Evolutionary conservation across 2,797 vertebrate genomes (phyloP).

Genomic region (Trematomus bernacchii): DNA sequence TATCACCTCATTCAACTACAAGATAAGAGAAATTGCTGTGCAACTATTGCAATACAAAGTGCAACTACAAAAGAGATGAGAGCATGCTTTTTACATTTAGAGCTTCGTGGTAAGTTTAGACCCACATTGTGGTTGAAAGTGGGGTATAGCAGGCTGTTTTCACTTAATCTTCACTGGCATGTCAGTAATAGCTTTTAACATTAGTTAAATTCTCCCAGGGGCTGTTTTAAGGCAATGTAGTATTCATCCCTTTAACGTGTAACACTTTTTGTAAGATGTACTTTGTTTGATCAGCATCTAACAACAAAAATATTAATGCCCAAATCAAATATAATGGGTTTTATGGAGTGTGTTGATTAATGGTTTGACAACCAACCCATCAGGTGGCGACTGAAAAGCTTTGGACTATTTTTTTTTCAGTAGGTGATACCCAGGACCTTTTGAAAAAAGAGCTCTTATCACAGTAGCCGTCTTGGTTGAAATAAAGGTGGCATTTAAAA

Average conservation of each 20-base stretch:
- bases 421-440: background rate
- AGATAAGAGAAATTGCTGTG: background rate
- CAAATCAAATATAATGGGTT: background rate
- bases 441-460: slow-evolving; percentile 9
- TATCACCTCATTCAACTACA: background rate
- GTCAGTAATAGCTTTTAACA: background rate
- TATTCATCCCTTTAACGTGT: background rate
- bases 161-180: background rate
- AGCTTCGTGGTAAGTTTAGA: background rate
- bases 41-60: background rate
- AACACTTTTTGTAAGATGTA: background rate
- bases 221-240: background rate
- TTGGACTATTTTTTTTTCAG: background rate
- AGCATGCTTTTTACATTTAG: background rate
- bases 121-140: background rate
- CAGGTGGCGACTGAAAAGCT: slow-evolving; percentile 5
- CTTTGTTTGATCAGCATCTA: too few relatives aligned
- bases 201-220: background rate
- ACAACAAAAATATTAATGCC: background rate
- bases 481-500: slow-evolving; percentile 19
- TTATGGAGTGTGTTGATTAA: background rate
- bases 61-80: background rate
- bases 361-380: background rate
- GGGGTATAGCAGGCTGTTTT: background rate
- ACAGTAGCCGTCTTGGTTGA: slow-evolving; percentile 2